phyloP scores from a whole-genome alignment of 1,140 invertebrate species.

The Cotesia typhae region DNA sequence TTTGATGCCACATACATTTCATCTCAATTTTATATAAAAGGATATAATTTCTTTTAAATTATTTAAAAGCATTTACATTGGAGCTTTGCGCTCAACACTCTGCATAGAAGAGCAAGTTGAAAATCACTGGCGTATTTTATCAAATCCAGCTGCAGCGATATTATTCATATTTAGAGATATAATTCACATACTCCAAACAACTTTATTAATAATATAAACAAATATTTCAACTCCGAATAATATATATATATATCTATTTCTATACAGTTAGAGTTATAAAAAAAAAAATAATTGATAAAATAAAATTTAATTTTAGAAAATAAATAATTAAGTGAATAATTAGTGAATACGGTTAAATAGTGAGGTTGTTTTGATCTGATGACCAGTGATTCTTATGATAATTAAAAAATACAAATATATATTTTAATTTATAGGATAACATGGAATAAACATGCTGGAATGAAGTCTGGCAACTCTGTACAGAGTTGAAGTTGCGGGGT shows the following conservation, averaged over 20 bases:
- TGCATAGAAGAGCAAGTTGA: constrained; percentile 12
- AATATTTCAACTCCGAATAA: no score
- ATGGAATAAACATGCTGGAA: neutral
- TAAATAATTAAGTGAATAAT: neutral
- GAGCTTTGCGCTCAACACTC: neutral
- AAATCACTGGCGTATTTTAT: constrained; percentile 26
- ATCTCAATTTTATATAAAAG: no score
- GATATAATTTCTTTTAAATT: no score
- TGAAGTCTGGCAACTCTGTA: constrained; percentile 47
- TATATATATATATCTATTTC: neutral
- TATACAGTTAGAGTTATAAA: neutral
- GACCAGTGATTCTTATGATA: neutral
- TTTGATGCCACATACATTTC: no score
- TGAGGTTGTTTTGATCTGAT: neutral
- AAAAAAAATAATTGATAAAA: neutral
- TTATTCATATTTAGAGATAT: neutral
- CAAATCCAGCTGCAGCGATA: constrained; percentile 12
- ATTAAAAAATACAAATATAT: no score
- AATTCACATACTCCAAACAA: neutral
- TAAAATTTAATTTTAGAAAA: neutral
- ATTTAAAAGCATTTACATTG: no score
- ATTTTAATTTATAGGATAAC: neutral
- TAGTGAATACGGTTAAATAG: neutral
- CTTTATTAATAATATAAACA: no score
- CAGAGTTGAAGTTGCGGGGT: constrained; percentile 45